Evolutionary conservation across 1,140 invertebrate species (phyloP), one percentile per base, ranked within the genome.

Genomic region (Physella acuta): DNA sequence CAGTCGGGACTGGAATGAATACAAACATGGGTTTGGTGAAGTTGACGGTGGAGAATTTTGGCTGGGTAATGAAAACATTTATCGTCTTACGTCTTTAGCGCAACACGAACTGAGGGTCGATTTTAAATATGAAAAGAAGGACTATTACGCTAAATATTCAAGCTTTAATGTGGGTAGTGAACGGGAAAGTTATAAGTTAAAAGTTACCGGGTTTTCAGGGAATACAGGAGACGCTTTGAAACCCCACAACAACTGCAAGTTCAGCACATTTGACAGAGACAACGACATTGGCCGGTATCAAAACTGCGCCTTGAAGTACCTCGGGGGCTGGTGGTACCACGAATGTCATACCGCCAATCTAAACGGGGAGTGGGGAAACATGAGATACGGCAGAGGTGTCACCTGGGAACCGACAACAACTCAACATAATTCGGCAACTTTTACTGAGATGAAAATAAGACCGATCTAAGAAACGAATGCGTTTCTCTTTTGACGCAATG

Each of bases 11-110:
- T 58, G 56, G 56, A 24, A 5, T 1, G 56, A 58, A 2, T 58
- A 58, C 31, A 58, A 58, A 34, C n/a, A 34, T 34, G 56, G 56
- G 36, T 8, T 30, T n/a, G n/a, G n/a, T n/a, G n/a, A n/a, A n/a
- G n/a, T n/a, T n/a, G n/a, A n/a, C n/a, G n/a, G n/a, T n/a, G n/a
- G n/a, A n/a, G n/a, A n/a, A n/a, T n/a, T n/a, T n/a, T n/a, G n/a
- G n/a, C n/a, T n/a, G n/a, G n/a, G 56, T 39, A 44, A 44, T 34
- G 56, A 58, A 17, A 55, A 55, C 4, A 55, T 55, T 14, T 30
- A 55, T 55, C 53, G 24, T 3, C 31, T 55, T 30, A 55, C 53
- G 4, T 55, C 17, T 17, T 30, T 1, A 28, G 26, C 26, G 3
- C 53, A 30, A 14, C 31, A 55, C n/a, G 8, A 55, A 28, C 24